Conservation (phyloP, 2,797 vertebrate genomes). For the Schizopygopsis pylzovi region DNA sequence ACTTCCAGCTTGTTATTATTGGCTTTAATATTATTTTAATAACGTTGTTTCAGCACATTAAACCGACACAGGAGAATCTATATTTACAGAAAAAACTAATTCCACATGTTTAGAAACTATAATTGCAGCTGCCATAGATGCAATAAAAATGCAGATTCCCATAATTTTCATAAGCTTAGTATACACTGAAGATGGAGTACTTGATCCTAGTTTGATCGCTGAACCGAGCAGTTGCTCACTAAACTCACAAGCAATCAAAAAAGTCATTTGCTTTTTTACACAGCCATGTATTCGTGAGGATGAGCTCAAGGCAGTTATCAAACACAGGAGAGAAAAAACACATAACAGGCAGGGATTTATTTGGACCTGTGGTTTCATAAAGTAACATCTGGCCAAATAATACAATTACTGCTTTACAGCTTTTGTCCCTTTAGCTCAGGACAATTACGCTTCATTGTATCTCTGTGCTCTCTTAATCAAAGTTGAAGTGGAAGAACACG, state of each 20-base stretch:
- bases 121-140: not conserved
- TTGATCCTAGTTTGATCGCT: conserved; percentile 19
- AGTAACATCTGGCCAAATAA: conserved; percentile 20
- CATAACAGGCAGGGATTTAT: not conserved
- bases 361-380: not conserved
- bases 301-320: conserved; percentile 7
- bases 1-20: too few relatives aligned
- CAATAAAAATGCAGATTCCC: not conserved
- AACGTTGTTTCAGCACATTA: too few relatives aligned
- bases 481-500: not conserved
- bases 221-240: conserved; percentile 9
- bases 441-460: conserved; percentile 10
- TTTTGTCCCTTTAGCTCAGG: conserved; percentile 9
- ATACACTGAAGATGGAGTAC: not conserved
- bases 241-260: not conserved
- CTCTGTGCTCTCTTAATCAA: conserved; percentile 25
- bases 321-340: not conserved
- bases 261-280: conserved; percentile 21
- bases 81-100: not conserved
- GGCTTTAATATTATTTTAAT: not conserved
- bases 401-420: conserved; percentile 11
- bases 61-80: not conserved
- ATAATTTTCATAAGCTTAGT: not conserved
- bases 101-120: too few relatives aligned
- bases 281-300: conserved; percentile 8